Percentiles rank a stretch among this genome's conserved stretches.
Evolutionary conservation across 2,888 invertebrate genomes (phyloP).

Genomic region (Urechis unicinctus): DNA sequence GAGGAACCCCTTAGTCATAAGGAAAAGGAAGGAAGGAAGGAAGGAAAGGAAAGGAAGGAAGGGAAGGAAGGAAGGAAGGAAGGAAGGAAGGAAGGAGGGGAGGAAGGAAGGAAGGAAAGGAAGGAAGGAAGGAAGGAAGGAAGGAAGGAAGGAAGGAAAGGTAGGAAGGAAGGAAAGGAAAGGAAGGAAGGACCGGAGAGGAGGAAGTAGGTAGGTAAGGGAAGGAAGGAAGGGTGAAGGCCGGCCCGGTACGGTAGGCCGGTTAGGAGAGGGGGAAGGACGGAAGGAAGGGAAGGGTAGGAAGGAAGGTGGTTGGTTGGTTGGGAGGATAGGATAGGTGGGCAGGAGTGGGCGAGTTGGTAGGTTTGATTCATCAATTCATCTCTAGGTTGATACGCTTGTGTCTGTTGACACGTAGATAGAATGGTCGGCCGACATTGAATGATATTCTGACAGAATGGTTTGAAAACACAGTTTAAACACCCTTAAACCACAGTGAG

Average conservation of each 20-base stretch:
- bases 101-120: neutral
- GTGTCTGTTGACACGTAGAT: no score
- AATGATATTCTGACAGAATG: no score
- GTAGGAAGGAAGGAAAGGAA: neutral
- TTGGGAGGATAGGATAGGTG: no score
- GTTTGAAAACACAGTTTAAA: no score
- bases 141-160: neutral
- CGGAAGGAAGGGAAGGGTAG: neutral
- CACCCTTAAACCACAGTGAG: no score
- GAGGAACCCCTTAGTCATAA: neutral
- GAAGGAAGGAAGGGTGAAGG: neutral
- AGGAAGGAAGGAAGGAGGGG: neutral
- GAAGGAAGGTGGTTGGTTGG: no score
- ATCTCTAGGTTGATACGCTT: no score
- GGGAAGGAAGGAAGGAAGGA: neutral
- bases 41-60: neutral
- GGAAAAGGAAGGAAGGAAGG: neutral
- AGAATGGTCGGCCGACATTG: no score
- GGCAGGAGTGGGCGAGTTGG: no score
- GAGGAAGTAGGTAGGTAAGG: neutral
- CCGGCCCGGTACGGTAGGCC: neutral
- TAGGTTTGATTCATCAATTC: no score
- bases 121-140: neutral
- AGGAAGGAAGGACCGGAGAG: neutral
- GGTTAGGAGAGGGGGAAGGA: neutral